phyloP scores from a whole-genome alignment of 2,888 invertebrate genomes.

The Tetrapedia diversipes region DNA sequence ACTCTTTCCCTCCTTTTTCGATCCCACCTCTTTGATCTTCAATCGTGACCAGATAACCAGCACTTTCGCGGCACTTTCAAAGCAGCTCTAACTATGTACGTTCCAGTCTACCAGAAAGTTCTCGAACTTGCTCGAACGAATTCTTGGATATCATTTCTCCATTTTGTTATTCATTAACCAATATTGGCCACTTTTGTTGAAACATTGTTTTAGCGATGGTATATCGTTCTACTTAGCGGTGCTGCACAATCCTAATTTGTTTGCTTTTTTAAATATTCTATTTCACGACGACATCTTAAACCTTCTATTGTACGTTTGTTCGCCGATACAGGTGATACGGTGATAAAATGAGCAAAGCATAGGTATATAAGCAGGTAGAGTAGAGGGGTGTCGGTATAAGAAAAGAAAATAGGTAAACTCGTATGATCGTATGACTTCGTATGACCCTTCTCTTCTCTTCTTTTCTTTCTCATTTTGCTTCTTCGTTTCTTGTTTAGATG shows the following conservation, averaged over 20 bases:
- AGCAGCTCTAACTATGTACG: constrained; percentile 31
- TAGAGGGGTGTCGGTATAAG: no score
- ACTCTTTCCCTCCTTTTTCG: constrained; percentile 18
- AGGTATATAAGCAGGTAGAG: no score
- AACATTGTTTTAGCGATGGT: background rate
- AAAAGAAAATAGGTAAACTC: no score
- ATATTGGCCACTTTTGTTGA: background rate
- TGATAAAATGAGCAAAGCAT: no score
- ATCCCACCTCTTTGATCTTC: constrained; percentile 46
- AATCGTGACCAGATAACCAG: constrained; percentile 53
- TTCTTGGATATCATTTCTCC: background rate
- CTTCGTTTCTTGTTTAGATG: constrained; percentile 36
- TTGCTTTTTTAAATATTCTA: no score
- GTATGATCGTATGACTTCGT: no score
- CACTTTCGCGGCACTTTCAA: constrained; percentile 58
- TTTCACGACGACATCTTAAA: no score
- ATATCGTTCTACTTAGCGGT: no score
- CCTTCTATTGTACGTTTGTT: no score
- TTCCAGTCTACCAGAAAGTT: constrained; percentile 35
- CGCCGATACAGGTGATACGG: no score
- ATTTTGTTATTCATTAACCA: background rate
- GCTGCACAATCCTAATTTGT: no score
- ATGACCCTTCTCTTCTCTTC: constrained; percentile 37
- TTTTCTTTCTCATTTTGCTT: constrained; percentile 3
- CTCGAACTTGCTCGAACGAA: constrained; percentile 15